A percentile compares a stretch with the other conserved stretches of the same genome.
These are phyloP conservation scores for Ramphastos sulfuratus DNA, from an alignment of 2,113 vertebrate species.

Conservation along the genomic window DNA sequence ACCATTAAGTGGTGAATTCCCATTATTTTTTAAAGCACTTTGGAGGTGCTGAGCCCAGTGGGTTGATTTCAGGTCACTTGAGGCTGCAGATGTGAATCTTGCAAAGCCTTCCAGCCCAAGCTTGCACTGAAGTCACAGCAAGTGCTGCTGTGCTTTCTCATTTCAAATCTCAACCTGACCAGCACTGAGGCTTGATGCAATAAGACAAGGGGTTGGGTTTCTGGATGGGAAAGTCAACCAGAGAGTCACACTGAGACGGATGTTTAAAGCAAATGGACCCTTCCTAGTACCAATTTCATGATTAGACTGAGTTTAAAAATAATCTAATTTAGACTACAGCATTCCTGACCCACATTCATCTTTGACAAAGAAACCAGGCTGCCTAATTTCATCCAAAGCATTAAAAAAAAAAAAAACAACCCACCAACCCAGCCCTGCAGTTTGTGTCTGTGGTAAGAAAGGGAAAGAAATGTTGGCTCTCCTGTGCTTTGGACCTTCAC, in stretches of 20 bases:
- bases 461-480: fast-evolving
- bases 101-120: background rate
- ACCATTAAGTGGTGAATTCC: background rate
- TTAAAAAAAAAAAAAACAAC: background rate
- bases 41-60: background rate
- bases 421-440: background rate
- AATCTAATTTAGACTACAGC: background rate
- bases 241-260: fast-evolving
- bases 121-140: fast-evolving
- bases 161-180: fast-evolving
- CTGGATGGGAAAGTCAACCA: background rate
- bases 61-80: background rate
- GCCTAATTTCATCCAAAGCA: background rate
- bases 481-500: background rate
- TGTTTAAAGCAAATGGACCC: background rate
- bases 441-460: fast-evolving
- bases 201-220: fast-evolving
- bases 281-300: background rate
- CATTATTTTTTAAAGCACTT: too few species aligned
- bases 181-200: fast-evolving
- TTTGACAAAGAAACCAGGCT: background rate
- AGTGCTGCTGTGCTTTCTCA: background rate
- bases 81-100: background rate
- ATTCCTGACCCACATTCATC: background rate
- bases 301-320: background rate